phyloP scores from a whole-genome alignment of 2,888 invertebrate species.

The Conistra vaccinii region DNA sequence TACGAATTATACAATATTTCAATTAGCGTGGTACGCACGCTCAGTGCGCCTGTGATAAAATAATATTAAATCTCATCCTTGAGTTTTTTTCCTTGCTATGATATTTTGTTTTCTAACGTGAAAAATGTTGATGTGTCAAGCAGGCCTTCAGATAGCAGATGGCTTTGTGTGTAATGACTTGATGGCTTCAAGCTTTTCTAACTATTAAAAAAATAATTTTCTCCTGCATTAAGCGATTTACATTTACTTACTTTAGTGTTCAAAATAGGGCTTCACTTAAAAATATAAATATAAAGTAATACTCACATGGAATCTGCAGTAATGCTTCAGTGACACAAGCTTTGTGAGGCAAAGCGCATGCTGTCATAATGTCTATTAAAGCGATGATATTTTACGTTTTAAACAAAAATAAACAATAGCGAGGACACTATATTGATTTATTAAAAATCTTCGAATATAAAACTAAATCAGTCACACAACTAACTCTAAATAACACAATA shows the following conservation, averaged over 20 bases:
- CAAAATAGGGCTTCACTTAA: not conserved
- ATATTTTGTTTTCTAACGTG: not conserved
- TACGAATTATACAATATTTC: not conserved
- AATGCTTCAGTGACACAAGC: constrained; percentile 70
- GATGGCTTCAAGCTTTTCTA: constrained; percentile 41
- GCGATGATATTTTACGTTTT: constrained; percentile 52
- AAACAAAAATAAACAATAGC: constrained; percentile 66
- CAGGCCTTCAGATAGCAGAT: constrained; percentile 13
- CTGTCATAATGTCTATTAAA: constrained; percentile 68
- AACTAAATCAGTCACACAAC: constrained; percentile 88
- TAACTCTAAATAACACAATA: constrained; percentile 76
- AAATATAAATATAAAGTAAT: constrained; percentile 64
- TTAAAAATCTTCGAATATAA: constrained; percentile 76
- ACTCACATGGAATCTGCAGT: constrained; percentile 72
- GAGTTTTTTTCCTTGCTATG: not conserved
- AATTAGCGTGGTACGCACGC: not conserved
- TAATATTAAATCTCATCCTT: not conserved
- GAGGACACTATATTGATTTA: constrained; percentile 79
- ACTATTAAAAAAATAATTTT: not conserved
- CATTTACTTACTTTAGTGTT: constrained; percentile 14
- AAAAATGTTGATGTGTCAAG: not conserved
- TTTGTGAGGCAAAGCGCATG: constrained; percentile 82
- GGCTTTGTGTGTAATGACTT: not conserved
- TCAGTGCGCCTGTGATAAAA: not conserved
- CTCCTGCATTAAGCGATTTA: not conserved